Conservation (phyloP, 2,797 vertebrate species). For the Darevskia mixta region DNA sequence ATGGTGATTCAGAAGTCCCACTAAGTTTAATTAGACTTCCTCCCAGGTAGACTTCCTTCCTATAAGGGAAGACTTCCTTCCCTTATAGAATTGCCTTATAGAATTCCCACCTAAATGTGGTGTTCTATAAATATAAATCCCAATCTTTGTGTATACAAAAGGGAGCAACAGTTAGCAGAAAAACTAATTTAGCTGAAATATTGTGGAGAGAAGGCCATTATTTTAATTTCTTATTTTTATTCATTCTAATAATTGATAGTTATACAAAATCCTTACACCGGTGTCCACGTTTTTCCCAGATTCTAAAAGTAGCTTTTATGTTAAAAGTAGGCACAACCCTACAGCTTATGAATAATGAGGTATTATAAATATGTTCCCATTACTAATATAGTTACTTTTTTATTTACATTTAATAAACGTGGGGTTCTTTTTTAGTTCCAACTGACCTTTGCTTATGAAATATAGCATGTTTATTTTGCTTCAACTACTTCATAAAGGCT, state of each 20-base stretch:
- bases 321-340: slow-evolving; percentile 26
- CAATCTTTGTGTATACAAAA: not conserved
- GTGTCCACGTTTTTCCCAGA: slow-evolving; percentile 29
- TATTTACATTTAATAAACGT: slow-evolving; percentile 49
- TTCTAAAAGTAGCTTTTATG: slow-evolving; percentile 29
- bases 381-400: slow-evolving; percentile 52
- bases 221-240: slow-evolving; percentile 1
- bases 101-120: not conserved
- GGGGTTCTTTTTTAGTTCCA: slow-evolving; percentile 58
- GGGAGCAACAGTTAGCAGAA: not conserved
- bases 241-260: not conserved
- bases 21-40: not conserved
- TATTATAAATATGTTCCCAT: slow-evolving; percentile 64
- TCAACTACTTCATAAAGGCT: slow-evolving; percentile 36
- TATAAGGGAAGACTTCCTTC: too few species aligned
- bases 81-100: too few species aligned
- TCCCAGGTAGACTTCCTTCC: too few species aligned
- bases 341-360: slow-evolving; percentile 56
- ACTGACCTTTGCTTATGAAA: slow-evolving; percentile 62
- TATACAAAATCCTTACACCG: slow-evolving; percentile 10
- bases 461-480: slow-evolving; percentile 64
- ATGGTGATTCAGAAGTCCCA: not conserved
- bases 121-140: slow-evolving; percentile 1
- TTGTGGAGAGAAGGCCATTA: slow-evolving; percentile 7
- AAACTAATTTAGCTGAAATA: slow-evolving; percentile 9